phyloP scores from a whole-genome alignment of 2,888 invertebrate species.

The Drosophila mimetica region DNA sequence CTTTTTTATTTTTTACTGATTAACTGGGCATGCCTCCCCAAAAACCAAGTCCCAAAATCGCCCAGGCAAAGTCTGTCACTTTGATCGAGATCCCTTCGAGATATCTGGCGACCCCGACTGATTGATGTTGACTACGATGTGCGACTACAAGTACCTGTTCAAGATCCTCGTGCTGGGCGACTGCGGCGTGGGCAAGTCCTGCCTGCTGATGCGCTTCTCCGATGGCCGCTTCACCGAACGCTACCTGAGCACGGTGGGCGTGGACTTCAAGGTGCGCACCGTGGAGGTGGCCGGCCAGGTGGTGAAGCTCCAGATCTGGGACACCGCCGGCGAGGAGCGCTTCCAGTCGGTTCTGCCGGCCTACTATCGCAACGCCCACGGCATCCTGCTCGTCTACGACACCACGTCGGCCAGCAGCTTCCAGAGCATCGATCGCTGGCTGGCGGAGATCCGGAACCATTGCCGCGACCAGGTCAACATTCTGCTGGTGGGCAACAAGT shows the following conservation, averaged over 20 bases:
- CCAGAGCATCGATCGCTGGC: conserved; percentile 99
- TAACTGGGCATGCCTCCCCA: too few species aligned
- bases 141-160: conserved; percentile 85
- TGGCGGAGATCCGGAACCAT: conserved; percentile 98
- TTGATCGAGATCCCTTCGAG: not conserved
- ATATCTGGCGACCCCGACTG: not conserved
- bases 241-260: conserved; percentile 99
- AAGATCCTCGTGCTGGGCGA: conserved; percentile 99
- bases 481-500: conserved; percentile 99
- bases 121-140: not conserved
- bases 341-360: conserved; percentile 97
- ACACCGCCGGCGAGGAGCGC: conserved; percentile 97
- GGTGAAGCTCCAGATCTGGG: conserved; percentile 97
- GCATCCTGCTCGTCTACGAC: conserved; percentile 98
- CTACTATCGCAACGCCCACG: conserved; percentile 98
- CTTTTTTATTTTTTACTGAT: too few species aligned
- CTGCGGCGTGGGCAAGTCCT: conserved; percentile 98
- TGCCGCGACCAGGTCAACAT: conserved; percentile 96
- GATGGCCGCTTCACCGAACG: conserved; percentile 99
- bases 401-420: conserved; percentile 98
- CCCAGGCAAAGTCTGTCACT: not conserved
- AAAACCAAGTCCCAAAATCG: not conserved
- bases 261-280: conserved; percentile 98
- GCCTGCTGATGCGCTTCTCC: conserved; percentile 98
- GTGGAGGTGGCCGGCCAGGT: conserved; percentile 99